Evolutionary conservation across 2,113 vertebrate genomes (phyloP), one percentile per base, ranked within the genome.

Genomic region (Callorhinus ursinus): DNA sequence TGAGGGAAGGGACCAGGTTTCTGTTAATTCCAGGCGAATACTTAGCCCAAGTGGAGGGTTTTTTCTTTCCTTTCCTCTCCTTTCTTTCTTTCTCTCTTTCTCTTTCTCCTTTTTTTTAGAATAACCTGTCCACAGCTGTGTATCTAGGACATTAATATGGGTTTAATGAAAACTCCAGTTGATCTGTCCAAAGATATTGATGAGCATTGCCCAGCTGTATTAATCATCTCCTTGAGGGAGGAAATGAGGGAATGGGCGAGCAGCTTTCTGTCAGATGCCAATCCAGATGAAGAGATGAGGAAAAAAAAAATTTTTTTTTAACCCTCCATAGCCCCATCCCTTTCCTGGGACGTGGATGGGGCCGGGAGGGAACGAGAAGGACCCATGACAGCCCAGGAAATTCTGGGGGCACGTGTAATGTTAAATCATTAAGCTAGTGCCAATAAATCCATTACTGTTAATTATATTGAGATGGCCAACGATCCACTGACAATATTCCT

Each of bases 151-250:
- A 98, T 98, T 99, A 99, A 99, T 98, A 98, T 49, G 97, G 97
- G 98, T 99, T 98, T 99, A 99, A 99, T 99, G 98, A 98, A 99
- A 99, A 99, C 98, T 98, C 98, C 39, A 87, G 98, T 99, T 99
- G 98, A 99, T 99, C 99, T 99, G 98, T 99, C 98, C 98, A 98
- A 97, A 99, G 99, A 99, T 99, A 99, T 99, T 99, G 99, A 99
- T 99, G 99, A 98, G 98, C 96, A 94, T 88, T 94, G 98, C 98
- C 98, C 97, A 74, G 93, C 97, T 53, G 42, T 98, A 99, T 99
- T 98, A 98, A 99, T 99, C 98, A 99, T 98, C 98, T 98, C 90
- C 55, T 98, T 96, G 97, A 28, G 97, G 98, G 98, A 98, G 98
- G 98, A 98, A 98, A 98, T 98, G 98, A 98, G 97, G 98, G 74